A percentile compares a stretch with the other conserved stretches of the same genome.
Conservation (phyloP, 2,888 invertebrate species). For the Eudemis profundana region DNA sequence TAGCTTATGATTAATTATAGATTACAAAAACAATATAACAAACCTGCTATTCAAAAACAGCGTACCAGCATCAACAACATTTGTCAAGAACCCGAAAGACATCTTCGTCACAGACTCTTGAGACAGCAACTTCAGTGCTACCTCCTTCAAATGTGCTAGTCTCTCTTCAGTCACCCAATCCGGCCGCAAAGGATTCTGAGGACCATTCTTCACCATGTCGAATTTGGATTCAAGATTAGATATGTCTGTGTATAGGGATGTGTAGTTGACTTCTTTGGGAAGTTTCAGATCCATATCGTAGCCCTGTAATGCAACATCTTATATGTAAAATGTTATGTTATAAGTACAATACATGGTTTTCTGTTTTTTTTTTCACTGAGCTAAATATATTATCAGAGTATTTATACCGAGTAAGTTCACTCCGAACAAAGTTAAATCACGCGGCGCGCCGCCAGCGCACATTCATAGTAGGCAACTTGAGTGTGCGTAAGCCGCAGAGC, state of each 20-base stretch:
- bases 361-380: no score
- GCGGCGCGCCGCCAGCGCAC: no score
- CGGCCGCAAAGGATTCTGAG: constrained; percentile 62
- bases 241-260: constrained; percentile 58
- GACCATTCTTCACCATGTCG: constrained; percentile 57
- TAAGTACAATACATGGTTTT: no score
- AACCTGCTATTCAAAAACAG: constrained; percentile 74
- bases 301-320: constrained; percentile 57
- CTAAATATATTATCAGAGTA: no score
- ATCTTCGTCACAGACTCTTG: constrained; percentile 70
- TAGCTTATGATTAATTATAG: no score
- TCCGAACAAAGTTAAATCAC: no score
- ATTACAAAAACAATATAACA: background rate
- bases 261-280: constrained; percentile 65
- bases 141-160: constrained; percentile 55
- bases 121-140: constrained; percentile 61
- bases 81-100: constrained; percentile 68
- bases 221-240: constrained; percentile 57
- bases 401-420: no score
- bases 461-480: no score
- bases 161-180: constrained; percentile 70
- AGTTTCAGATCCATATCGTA: constrained; percentile 63
- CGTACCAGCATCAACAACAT: constrained; percentile 74
- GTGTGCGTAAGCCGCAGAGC: no score
- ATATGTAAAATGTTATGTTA: no score